These are phyloP conservation scores for Chondrosia reniformis DNA, from an alignment of 37 sponge, comb jelly and placozoan species.

Conservation along the genomic window DNA sequence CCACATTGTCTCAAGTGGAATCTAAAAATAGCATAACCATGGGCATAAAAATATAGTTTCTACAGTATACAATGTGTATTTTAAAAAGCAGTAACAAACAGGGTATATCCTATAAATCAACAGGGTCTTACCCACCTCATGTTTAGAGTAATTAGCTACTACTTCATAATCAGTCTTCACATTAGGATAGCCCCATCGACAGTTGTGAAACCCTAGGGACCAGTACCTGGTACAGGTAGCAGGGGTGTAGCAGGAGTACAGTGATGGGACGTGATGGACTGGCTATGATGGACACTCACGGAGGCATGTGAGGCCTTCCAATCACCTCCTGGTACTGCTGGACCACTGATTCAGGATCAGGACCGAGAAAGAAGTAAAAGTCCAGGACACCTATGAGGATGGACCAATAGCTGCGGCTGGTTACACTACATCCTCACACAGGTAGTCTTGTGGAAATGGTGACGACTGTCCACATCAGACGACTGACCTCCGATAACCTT, in stretches of 20 bases:
- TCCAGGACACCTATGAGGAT: constrained; percentile 45
- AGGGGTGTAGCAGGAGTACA: not conserved
- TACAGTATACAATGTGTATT: too few species aligned
- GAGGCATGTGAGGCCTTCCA: constrained; percentile 57
- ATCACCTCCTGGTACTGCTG: constrained; percentile 67
- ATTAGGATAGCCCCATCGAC: constrained; percentile 54
- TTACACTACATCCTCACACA: too few species aligned
- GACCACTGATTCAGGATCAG: constrained; percentile 46
- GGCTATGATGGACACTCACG: constrained; percentile 19
- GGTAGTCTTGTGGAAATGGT: too few species aligned
- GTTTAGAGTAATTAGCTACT: constrained; percentile 37
- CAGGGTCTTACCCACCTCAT: too few species aligned
- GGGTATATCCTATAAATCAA: too few species aligned
- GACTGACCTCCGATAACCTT: constrained; percentile 59
- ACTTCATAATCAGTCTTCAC: constrained; percentile 37
- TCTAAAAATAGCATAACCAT: too few species aligned
- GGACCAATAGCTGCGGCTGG: too few species aligned
- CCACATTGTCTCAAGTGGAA: constrained; percentile 93
- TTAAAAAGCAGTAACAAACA: too few species aligned
- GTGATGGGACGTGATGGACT: not conserved
- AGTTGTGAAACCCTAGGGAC: constrained; percentile 72
- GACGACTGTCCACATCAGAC: too few species aligned
- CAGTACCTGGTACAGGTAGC: constrained; percentile 35
- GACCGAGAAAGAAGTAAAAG: constrained; percentile 76
- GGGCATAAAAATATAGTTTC: too few species aligned